A percentile compares a stretch with the other conserved stretches of the same genome.
Conservation (phyloP, 2,797 vertebrate genomes). For the Sebastiscus albofasciatus region DNA sequence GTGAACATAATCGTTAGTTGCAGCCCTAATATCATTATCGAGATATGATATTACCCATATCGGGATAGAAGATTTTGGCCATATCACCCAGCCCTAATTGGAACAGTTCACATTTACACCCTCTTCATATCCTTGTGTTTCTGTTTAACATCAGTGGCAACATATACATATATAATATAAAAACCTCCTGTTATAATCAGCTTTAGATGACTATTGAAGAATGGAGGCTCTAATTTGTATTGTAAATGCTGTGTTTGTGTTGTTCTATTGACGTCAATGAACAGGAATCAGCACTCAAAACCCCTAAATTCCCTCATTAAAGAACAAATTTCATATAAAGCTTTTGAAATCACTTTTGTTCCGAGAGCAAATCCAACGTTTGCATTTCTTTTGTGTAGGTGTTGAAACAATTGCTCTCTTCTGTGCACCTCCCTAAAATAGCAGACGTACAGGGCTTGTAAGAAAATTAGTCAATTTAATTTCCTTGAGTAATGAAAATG, state of each 20-base stretch:
- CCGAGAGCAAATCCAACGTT: slow-evolving; percentile 69
- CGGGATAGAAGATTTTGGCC: no score
- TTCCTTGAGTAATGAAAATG: slow-evolving; percentile 91
- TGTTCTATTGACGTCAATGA: slow-evolving; percentile 42
- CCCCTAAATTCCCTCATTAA: slow-evolving; percentile 72
- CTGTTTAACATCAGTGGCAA: neutral
- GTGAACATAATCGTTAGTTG: no score
- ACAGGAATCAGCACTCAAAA: slow-evolving; percentile 54
- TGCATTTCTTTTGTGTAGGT: slow-evolving; percentile 82
- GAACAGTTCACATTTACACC: neutral
- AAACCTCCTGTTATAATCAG: neutral
- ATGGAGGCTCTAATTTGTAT: slow-evolving; percentile 1
- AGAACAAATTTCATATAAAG: slow-evolving; percentile 72
- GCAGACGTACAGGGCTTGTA: slow-evolving; percentile 86
- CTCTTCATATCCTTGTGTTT: neutral
- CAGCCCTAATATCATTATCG: no score
- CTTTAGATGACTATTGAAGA: slow-evolving; percentile 14
- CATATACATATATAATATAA: neutral
- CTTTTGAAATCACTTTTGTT: slow-evolving; percentile 74
- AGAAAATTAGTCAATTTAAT: slow-evolving; percentile 91
- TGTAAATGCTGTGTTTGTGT: slow-evolving; percentile 28
- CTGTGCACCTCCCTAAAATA: slow-evolving; percentile 85
- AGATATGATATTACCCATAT: no score
- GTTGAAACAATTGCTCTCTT: slow-evolving; percentile 85
- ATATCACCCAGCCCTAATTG: no score